Conservation (phyloP, 1,140 invertebrate species). For the Heliconius hermathena region DNA sequence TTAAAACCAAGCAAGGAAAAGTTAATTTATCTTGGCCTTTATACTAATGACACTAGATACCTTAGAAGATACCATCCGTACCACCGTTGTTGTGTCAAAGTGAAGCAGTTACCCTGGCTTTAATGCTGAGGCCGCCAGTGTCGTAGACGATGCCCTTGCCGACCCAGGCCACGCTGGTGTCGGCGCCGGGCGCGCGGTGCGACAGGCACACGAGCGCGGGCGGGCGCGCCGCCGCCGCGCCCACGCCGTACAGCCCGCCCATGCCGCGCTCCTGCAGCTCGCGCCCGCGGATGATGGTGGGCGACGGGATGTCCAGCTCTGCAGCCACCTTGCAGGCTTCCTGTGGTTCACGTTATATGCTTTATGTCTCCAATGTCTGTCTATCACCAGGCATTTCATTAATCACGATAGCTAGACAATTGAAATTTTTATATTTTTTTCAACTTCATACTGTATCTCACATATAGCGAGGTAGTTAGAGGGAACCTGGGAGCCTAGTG, state of each 20-base stretch:
- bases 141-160: constrained; percentile 97
- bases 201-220: constrained; percentile 92
- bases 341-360: constrained; percentile 63
- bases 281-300: constrained; percentile 88
- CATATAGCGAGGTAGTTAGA: too few species aligned
- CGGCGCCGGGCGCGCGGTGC: constrained; percentile 84
- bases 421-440: too few species aligned
- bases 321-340: constrained; percentile 86
- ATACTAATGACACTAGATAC: too few species aligned
- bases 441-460: too few species aligned
- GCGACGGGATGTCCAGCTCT: constrained; percentile 84
- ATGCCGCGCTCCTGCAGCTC: constrained; percentile 88
- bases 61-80: too few species aligned
- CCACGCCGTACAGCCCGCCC: constrained; percentile 94
- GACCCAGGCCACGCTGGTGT: constrained; percentile 92
- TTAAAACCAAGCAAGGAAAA: too few species aligned
- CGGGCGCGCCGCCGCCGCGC: constrained; percentile 85
- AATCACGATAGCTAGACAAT: too few species aligned
- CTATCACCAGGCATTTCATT: too few species aligned
- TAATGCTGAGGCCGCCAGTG: constrained; percentile 95
- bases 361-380: too few species aligned
- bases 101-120: constrained; percentile 86
- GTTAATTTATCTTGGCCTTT: too few species aligned
- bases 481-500: too few species aligned
- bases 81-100: too few species aligned